Evolutionary conservation across 1,140 invertebrate genomes (phyloP), one percentile per base, ranked within the genome.

Genomic region (Trissolcus basalis): DNA sequence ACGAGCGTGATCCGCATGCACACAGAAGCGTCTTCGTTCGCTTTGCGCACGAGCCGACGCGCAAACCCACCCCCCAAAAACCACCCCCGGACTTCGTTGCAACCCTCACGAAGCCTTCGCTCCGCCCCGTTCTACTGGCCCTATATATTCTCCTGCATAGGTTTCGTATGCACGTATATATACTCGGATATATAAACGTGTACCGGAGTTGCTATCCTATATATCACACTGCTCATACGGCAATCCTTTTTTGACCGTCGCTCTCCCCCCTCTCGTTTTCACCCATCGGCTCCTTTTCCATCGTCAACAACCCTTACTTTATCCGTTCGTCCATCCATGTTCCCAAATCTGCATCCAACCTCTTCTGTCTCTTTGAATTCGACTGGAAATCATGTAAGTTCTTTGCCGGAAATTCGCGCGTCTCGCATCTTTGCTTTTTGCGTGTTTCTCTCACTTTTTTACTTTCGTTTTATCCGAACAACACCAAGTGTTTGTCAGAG

Each of bases 61-160:
- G 83, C 77, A 75, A 76, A 83, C 80, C 86, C 85, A 86, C 85
- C 83, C 85, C 80, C 80, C 80, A 77, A 82, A 83, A 83, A 83
- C 82, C 82, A 85, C 78, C 76, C 75, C 77, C 61, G 64, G 77
- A 75, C 73, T 70, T 74, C 77, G 82, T 84, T 82, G 82, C 84
- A 86, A 83, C 85, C 85, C 84, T 87, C 85, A 81, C 80, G 80
- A 82, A 74, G 72, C 49, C 65, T 78, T 83, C 71, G 86, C 85
- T 81, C 86, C 86, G 86, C 86, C 85, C 80, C 71, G 49, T 74
- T 65, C 58, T 63, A 67, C 73, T 81, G 81, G 81, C 78, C 74
- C 69, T 35, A 49, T 16, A 55, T 79, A 61, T 74, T 35, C 41
- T 45, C 67, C 49, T 54, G 47, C 47, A 72, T 36, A 39, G 9